phyloP scores from a whole-genome alignment of 1,140 invertebrate genomes.

The Zaprionus lachaisei region DNA sequence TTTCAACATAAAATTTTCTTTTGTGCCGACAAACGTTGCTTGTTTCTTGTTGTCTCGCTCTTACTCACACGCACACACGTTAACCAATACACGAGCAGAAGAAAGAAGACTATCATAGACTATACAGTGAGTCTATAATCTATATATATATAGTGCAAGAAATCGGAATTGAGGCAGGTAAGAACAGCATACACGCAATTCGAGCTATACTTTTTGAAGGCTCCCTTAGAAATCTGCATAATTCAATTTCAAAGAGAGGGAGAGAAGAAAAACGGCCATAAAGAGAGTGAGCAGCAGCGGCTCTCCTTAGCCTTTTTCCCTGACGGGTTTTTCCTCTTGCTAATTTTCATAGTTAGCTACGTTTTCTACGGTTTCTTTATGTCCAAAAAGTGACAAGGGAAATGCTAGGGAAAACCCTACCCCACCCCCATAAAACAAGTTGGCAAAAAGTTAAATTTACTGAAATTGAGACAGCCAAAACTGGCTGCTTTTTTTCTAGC shows the following conservation, averaged over 20 bases:
- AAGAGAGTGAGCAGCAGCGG: too few species aligned
- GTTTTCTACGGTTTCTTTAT: conserved; percentile 27
- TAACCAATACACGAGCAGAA: background rate
- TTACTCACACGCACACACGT: conserved; percentile 1
- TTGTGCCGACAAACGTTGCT: conserved; percentile 28
- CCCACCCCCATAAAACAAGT: background rate
- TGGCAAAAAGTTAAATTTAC: conserved; percentile 1
- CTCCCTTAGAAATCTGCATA: conserved; percentile 40
- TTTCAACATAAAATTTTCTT: conserved; percentile 7
- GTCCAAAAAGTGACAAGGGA: conserved; percentile 8
- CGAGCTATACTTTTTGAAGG: background rate
- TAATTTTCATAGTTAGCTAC: conserved; percentile 53
- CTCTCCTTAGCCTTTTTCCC: background rate
- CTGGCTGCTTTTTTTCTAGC: background rate
- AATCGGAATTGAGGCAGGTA: background rate
- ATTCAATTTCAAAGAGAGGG: conserved; percentile 24
- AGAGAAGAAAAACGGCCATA: too few species aligned
- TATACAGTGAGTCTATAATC: too few species aligned
- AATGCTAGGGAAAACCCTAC: background rate
- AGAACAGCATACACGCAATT: conserved; percentile 12
- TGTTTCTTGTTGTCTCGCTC: conserved; percentile 33
- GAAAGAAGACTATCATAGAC: too few species aligned
- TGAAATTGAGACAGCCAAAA: background rate
- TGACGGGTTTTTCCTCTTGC: conserved; percentile 15
- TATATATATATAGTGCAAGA: too few species aligned